Conservation (phyloP, 2,113 vertebrate species). For the Megaceryle torquata region DNA sequence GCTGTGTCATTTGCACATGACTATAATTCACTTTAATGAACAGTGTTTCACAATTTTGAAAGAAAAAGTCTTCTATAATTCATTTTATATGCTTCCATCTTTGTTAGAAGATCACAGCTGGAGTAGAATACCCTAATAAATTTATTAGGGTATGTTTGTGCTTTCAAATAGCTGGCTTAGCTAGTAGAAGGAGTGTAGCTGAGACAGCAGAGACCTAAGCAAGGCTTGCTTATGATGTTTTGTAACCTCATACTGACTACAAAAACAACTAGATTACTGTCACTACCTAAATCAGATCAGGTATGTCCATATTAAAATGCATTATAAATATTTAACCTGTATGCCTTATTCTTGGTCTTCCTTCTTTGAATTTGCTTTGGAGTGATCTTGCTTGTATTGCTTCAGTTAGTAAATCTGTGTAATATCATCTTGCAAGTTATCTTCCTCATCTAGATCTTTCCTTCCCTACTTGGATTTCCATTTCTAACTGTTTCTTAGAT, state of each 20-base stretch:
- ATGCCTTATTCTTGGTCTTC: neutral
- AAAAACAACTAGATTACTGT: neutral
- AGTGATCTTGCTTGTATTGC: neutral
- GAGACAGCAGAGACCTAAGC: neutral
- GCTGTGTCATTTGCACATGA: too few relatives aligned
- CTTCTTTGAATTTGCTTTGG: neutral
- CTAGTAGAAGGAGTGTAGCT: neutral
- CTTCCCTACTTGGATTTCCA: neutral
- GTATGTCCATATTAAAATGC: neutral
- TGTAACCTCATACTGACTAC: neutral
- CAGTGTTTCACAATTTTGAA: neutral
- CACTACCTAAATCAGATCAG: neutral
- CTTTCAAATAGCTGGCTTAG: neutral
- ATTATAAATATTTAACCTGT: neutral
- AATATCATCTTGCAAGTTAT: neutral
- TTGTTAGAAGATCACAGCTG: neutral
- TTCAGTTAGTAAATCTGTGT: neutral
- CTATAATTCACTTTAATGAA: neutral
- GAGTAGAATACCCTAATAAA: neutral
- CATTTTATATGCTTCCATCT: neutral
- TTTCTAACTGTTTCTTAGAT: neutral
- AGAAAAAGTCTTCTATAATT: neutral
- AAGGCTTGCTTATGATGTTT: neutral
- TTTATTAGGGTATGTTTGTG: neutral
- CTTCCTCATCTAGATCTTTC: neutral